phyloP scores from a whole-genome alignment of 2,113 vertebrate genomes.

The Illadopsis cleaveri region DNA sequence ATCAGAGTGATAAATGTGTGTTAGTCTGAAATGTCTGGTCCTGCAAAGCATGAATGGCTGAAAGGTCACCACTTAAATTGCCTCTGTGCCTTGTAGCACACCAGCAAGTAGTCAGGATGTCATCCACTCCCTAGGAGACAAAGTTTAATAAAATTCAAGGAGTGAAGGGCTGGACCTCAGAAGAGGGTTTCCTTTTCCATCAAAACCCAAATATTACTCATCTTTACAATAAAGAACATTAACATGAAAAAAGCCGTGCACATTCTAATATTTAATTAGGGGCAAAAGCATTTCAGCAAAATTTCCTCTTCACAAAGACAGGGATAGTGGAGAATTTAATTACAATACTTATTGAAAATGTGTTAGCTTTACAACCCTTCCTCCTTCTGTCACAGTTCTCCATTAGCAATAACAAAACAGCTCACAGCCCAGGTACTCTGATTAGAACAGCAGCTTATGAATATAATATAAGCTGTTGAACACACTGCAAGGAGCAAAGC shows the following conservation, averaged over 20 bases:
- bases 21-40: neutral
- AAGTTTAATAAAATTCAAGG: neutral
- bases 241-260: neutral
- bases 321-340: neutral
- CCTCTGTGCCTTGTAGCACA: neutral
- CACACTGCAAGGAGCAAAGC: neutral
- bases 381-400: neutral
- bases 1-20: neutral
- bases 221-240: neutral
- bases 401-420: neutral
- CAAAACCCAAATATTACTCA: neutral
- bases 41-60: neutral
- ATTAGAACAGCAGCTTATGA: neutral
- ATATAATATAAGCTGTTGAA: neutral
- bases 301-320: neutral
- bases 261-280: neutral
- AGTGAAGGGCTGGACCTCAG: neutral
- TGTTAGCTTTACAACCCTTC: neutral
- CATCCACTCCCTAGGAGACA: neutral
- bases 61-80: neutral
- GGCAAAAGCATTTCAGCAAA: neutral
- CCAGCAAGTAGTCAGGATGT: neutral
- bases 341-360: neutral
- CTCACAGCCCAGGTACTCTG: neutral
- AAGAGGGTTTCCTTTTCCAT: neutral